Conservation (phyloP, 2,888 invertebrate species). For the Alsophila aescularia region DNA sequence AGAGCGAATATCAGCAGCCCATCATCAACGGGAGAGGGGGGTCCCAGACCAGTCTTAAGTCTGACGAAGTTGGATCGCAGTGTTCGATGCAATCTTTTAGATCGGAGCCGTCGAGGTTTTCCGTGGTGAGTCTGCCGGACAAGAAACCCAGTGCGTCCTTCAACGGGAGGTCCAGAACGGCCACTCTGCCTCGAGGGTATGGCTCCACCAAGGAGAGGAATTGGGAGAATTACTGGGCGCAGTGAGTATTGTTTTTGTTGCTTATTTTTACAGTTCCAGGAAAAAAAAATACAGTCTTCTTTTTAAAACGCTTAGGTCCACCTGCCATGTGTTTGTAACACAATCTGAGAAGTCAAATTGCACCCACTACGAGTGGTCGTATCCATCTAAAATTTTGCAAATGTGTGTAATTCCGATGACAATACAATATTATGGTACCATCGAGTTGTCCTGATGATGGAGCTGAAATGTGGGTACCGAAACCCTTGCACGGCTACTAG, state of each 20-base stretch:
- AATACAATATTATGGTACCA: too few species aligned
- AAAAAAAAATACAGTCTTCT: too few species aligned
- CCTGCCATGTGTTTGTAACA: too few species aligned
- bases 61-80: constrained; percentile 67
- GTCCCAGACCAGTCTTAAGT: constrained; percentile 64
- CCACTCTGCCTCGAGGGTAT: constrained; percentile 73
- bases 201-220: constrained; percentile 72
- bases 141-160: constrained; percentile 58
- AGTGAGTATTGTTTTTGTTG: constrained; percentile 59
- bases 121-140: constrained; percentile 67
- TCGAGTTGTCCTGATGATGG: too few species aligned
- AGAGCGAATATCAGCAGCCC: constrained; percentile 57
- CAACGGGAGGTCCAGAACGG: constrained; percentile 66
- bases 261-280: too few species aligned
- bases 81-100: constrained; percentile 70
- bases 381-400: too few species aligned
- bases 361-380: too few species aligned
- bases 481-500: too few species aligned
- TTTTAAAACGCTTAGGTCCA: too few species aligned
- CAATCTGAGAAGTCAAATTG: too few species aligned
- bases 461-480: too few species aligned
- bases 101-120: constrained; percentile 70
- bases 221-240: constrained; percentile 81
- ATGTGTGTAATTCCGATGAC: too few species aligned
- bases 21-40: constrained; percentile 61